Base-by-base conservation (phyloP, 2,113 vertebrate genomes). In the Sorex araneus region DNA sequence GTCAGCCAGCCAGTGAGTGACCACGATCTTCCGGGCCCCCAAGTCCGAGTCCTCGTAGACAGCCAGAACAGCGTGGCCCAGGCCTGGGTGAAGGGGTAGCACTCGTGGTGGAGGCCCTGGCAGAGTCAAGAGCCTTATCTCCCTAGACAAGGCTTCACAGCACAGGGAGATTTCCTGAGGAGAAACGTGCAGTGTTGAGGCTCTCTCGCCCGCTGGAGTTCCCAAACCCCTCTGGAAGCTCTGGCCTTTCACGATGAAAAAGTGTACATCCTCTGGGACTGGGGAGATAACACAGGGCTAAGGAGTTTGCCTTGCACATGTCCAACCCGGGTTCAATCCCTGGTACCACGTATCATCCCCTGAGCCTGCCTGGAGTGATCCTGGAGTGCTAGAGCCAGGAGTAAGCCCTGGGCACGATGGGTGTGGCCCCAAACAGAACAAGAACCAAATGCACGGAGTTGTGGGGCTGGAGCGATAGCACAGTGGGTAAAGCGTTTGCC, bases 1-100 rank as follows among this genome's bases (percentile, higher is more conserved):
- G 89, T 99, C 99, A 0, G 98, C 99, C 0, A 99, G 97, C 70
- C 98, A 90, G 69, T 99, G 98, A 1, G 98, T 98, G 93, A 99
- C 94, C 0, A 99, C 80, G 0, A 99, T 97, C 2, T 99, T 98
- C 8, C 90, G 84, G 40, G 13, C 79, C 3, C 84, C 91, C 3
- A 1, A 2, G 16, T 95, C 90, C 3, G 83, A 76, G 0, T 86
- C 70, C 78, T 99, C 98, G 0, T 99, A 99, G 9, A 99, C 97
- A 1, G 98, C 92, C 97, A 99, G 99, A 0, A 94, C 94, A 0
- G 98, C 97, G 0, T 92, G 97, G 1, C 98, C 98, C 34, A 98
- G 90, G 0, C 97, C 96, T 0, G 97, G 88, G 85, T 99, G 98
- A 50, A 99, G 98, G 0, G 98, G 98, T 77, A 99, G 89, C 32